phyloP scores from a whole-genome alignment of 2,797 vertebrate species.

The Chanos chanos region DNA sequence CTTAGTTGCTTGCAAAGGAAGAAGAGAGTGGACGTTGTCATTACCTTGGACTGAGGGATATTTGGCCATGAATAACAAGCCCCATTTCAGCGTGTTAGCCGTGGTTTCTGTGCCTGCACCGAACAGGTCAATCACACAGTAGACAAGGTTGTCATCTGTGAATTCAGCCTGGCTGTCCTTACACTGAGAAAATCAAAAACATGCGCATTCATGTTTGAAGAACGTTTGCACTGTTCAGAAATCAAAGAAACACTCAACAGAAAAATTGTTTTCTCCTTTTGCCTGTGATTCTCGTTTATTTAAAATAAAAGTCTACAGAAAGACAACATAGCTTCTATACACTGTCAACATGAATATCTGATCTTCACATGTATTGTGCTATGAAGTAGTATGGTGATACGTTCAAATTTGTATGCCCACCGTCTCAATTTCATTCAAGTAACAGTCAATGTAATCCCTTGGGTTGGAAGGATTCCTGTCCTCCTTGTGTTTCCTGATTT shows the following conservation, averaged over 20 bases:
- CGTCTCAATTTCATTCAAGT: slow-evolving; percentile 73
- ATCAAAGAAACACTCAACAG: too few species aligned
- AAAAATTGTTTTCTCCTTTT: neutral
- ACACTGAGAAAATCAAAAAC: slow-evolving; percentile 31
- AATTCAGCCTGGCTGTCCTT: slow-evolving; percentile 59
- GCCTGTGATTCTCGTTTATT: too few species aligned
- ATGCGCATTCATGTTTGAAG: too few species aligned
- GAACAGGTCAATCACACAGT: slow-evolving; percentile 63
- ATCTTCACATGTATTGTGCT: too few species aligned
- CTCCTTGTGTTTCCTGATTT: slow-evolving; percentile 63
- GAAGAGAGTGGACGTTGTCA: neutral
- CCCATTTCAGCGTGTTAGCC: slow-evolving; percentile 61
- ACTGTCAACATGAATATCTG: too few species aligned
- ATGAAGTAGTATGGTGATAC: neutral
- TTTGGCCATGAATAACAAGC: slow-evolving; percentile 64
- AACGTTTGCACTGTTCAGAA: too few species aligned
- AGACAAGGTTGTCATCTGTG: slow-evolving; percentile 60
- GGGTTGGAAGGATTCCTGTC: slow-evolving; percentile 59
- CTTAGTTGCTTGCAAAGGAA: too few species aligned
- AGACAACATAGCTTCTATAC: too few species aligned
- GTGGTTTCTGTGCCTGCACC: slow-evolving; percentile 50
- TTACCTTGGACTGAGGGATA: slow-evolving; percentile 62
- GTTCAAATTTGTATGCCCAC: slow-evolving; percentile 30
- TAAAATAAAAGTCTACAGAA: too few species aligned
- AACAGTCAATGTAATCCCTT: slow-evolving; percentile 77